Conservation (phyloP, 2,797 vertebrate species). For the Anas bernieri region DNA sequence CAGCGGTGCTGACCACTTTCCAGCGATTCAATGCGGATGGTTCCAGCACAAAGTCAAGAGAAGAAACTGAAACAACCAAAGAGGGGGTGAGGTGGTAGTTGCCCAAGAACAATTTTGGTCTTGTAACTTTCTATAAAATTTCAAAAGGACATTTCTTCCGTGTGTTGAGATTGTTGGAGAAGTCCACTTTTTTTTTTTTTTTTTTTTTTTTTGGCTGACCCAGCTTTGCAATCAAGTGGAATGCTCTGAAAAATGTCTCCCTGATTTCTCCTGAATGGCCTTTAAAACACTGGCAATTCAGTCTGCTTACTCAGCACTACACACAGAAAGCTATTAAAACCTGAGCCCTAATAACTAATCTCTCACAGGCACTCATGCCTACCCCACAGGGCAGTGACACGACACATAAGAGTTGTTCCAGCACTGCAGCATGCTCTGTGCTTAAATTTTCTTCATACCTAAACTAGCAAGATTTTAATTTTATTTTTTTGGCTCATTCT, state of each 20-base stretch:
- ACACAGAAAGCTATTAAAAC: neutral
- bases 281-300: neutral
- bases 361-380: neutral
- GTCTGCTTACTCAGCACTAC: neutral
- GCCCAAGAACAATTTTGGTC: neutral
- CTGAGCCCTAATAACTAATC: neutral
- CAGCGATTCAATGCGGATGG: accelerated
- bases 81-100: accelerated
- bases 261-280: neutral
- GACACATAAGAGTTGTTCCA: accelerated
- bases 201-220: neutral
- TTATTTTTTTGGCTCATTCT: neutral
- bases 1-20: neutral
- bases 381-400: neutral
- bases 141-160: accelerated
- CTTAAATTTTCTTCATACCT: neutral
- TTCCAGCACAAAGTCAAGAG: neutral
- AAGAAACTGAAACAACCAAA: neutral
- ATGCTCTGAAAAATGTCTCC: neutral
- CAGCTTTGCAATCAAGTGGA: neutral
- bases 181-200: accelerated
- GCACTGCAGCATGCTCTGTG: neutral
- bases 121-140: neutral
- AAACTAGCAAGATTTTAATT: neutral
- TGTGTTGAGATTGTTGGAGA: neutral